Base-by-base conservation (phyloP, 2,888 invertebrate species). In the Julus scanicus region DNA sequence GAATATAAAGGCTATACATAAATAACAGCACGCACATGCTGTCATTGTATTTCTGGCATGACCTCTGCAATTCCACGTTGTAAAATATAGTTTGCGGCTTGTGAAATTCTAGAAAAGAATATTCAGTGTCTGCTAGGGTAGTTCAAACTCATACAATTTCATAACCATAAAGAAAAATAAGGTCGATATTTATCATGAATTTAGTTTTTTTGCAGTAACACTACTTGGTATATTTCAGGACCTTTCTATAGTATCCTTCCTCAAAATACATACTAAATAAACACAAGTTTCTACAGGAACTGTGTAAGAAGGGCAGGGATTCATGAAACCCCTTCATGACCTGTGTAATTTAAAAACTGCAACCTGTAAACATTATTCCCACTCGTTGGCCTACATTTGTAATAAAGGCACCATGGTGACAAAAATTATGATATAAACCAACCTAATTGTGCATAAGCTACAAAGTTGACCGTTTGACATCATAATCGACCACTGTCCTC, bases 401-500 rank as follows among this genome's bases (percentile, higher is more conserved):
- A 80, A 80, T 80, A 71, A 20, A 71, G 20, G 3, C 71, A 37
- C 29, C 11, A 13, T 37, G 11, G 11, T 80, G 29, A 37, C 11
- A 80, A 80, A 29, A 9, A 80, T 29, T 29, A 29, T 20, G 71
- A n/a, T 8, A 71, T 5, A 71, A n/a, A 29, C n/a, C 9, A 71
- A 71, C 71, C 71, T 71, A 80, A 37, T 80, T 37, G 80, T 80
- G 80, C 80, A 80, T 80, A 80, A 37, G 80, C 20, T 37, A 11
- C 80, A 80, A 29, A 29, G 37, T 80, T 80, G 80, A 80, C 37
- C 80, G 80, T 80, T 37, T 80, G 80, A 37, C 80, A 80, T 80
- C 80, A 13, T 80, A 37, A 80, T 80, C 80, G 37, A 80, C 37
- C 37, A 29, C 80, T 80, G 37, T 37, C 80, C 80, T 80, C 80